Evolutionary conservation across 23 tunicate genomes (phyloP).

Genomic region (Diplosoma virens): DNA sequence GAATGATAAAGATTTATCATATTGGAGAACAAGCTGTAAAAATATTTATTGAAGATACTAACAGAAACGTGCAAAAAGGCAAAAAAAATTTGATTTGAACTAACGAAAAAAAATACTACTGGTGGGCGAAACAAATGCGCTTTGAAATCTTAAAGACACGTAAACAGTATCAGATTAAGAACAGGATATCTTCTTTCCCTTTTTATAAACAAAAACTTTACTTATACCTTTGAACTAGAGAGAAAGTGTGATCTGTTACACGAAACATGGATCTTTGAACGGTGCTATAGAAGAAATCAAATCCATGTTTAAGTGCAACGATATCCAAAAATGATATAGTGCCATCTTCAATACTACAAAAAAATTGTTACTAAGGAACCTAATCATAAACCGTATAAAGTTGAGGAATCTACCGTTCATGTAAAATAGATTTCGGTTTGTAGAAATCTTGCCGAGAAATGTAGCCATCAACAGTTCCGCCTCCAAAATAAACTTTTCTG

Average conservation of each 20-base stretch:
- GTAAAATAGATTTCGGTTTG: constrained; percentile 29
- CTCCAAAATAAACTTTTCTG: constrained; percentile 69
- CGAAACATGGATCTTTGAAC: constrained; percentile 16
- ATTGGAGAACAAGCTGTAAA: constrained; percentile 31
- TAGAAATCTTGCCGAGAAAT: constrained; percentile 48
- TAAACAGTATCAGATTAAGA: no score
- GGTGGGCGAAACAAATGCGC: no score
- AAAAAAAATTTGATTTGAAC: no score
- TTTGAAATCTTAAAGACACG: no score
- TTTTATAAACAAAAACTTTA: no score
- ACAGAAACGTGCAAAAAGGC: no score
- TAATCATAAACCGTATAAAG: no score
- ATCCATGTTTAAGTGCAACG: constrained; percentile 67
- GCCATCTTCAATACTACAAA: constrained; percentile 77
- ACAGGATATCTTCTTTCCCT: no score
- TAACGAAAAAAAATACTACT: no score
- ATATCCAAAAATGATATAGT: constrained; percentile 54
- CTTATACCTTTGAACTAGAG: constrained; percentile 33
- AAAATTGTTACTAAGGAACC: no score
- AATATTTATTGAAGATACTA: no score
- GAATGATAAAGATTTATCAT: constrained; percentile 41
- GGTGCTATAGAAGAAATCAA: constrained; percentile 38
- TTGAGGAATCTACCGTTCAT: constrained; percentile 30
- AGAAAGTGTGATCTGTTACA: constrained; percentile 57
- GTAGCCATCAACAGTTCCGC: constrained; percentile 78